Evolutionary conservation across 1,140 invertebrate genomes (phyloP).

Genomic region (Radopholus similis): DNA sequence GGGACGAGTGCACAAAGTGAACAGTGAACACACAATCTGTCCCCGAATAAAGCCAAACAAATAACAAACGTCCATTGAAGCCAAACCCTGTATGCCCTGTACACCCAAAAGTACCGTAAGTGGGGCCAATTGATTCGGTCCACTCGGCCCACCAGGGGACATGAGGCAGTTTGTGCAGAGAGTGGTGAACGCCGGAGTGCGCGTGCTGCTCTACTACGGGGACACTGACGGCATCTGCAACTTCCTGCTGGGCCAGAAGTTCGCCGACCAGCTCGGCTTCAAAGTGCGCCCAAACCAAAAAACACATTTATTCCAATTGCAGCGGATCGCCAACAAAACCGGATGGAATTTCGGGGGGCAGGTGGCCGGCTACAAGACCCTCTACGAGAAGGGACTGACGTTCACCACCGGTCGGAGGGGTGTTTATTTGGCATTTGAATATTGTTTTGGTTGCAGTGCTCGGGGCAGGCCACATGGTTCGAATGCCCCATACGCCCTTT

Average conservation of each 20-base stretch:
- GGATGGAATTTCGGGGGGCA: conserved; percentile 49
- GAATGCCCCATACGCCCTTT: not conserved
- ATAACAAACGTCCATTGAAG: conserved; percentile 41
- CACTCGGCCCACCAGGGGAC: conserved; percentile 23
- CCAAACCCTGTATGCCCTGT: conserved; percentile 42
- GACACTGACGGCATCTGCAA: conserved; percentile 67
- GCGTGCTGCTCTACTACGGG: conserved; percentile 65
- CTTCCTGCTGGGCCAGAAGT: conserved; percentile 61
- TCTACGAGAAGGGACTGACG: conserved; percentile 45
- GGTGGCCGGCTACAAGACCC: conserved; percentile 54
- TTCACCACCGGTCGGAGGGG: conserved; percentile 39
- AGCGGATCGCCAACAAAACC: conserved; percentile 36
- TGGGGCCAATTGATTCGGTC: conserved; percentile 35
- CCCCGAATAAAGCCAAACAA: conserved; percentile 37
- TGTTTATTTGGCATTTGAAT: not conserved
- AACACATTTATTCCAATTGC: conserved; percentile 2
- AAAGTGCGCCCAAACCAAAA: not conserved
- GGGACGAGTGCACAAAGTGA: conserved; percentile 5
- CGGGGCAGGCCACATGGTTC: conserved; percentile 63
- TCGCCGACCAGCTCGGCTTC: conserved; percentile 42
- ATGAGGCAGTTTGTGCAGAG: conserved; percentile 49
- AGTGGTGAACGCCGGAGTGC: conserved; percentile 49
- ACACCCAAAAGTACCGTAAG: not conserved
- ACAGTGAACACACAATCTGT: not conserved
- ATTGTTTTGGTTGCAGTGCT: conserved; percentile 20